Evolutionary conservation across 2,113 vertebrate genomes (phyloP).

Genomic region (Sander lucioperca): DNA sequence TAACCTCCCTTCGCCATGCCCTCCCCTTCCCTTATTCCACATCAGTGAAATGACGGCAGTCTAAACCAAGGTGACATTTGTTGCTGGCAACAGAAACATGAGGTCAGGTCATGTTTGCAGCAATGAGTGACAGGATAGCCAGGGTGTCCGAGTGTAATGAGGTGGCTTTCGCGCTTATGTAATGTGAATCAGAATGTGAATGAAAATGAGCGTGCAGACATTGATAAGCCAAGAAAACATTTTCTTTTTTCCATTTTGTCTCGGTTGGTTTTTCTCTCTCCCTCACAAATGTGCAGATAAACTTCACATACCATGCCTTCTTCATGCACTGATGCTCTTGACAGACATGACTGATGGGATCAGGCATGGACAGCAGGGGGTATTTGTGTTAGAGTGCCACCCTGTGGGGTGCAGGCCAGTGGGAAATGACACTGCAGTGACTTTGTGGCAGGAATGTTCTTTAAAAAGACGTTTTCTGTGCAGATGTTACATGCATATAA

Average conservation of each 20-base stretch:
- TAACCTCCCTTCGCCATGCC: conserved; percentile 48
- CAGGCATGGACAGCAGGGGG: conserved; percentile 25
- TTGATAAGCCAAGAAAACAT: not conserved
- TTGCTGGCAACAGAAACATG: conserved; percentile 68
- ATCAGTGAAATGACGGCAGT: conserved; percentile 44
- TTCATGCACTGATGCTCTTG: not conserved
- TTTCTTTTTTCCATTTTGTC: not conserved
- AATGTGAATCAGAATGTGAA: conserved; percentile 22
- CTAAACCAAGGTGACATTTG: conserved; percentile 74
- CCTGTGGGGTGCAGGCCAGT: conserved; percentile 47
- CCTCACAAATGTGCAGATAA: conserved; percentile 19
- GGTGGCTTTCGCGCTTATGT: conserved; percentile 19
- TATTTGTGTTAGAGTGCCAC: conserved; percentile 72
- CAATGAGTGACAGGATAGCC: conserved; percentile 60
- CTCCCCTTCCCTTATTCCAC: conserved; percentile 32
- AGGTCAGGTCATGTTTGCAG: conserved; percentile 59
- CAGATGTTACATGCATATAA: not conserved
- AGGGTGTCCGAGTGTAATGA: conserved; percentile 59
- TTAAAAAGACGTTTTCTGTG: not conserved
- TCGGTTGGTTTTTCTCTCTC: not conserved
- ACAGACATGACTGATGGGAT: conserved; percentile 19
- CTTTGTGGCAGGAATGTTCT: not conserved
- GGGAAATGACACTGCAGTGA: conserved; percentile 8
- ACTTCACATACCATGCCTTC: not conserved
- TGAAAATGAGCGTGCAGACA: not conserved